phyloP scores from a whole-genome alignment of 64 coral and sea anemone species.

The Montipora capricornis region DNA sequence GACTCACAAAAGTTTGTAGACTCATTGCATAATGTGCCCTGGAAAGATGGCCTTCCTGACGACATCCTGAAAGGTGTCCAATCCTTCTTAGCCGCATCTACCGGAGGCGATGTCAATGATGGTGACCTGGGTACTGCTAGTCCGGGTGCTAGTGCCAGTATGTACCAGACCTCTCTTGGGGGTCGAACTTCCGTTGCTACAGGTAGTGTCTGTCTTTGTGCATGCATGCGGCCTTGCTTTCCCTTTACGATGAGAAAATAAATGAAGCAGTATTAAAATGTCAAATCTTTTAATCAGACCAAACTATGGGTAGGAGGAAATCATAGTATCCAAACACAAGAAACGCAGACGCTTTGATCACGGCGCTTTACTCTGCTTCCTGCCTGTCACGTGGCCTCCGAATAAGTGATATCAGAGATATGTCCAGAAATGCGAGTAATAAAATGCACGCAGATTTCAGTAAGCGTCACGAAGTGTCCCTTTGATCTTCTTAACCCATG shows the following conservation, averaged over 20 bases:
- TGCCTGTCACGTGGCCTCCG: too few species aligned
- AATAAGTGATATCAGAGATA: too few species aligned
- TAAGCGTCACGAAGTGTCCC: too few species aligned
- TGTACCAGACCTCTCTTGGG: conserved; percentile 44
- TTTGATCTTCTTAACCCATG: too few species aligned
- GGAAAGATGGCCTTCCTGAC: conserved; percentile 82
- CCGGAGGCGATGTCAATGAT: conserved; percentile 82
- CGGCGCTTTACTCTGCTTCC: too few species aligned
- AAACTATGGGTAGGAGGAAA: too few species aligned
- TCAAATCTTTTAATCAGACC: too few species aligned
- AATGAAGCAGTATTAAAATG: too few species aligned
- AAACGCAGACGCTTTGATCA: too few species aligned
- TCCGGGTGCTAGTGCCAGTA: conserved; percentile 81
- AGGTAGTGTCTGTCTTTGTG: neutral
- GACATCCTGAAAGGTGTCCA: conserved; percentile 88
- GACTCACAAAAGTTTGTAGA: conserved; percentile 97
- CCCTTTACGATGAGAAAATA: neutral
- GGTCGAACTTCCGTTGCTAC: conserved; percentile 30
- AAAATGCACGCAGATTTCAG: too few species aligned
- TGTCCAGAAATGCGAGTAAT: too few species aligned
- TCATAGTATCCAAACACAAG: too few species aligned
- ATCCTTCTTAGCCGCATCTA: conserved; percentile 87
- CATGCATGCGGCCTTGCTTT: neutral
- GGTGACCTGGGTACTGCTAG: conserved; percentile 72
- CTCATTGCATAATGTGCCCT: conserved; percentile 60